Base-by-base conservation (phyloP, 2,888 invertebrate genomes). In the Idaea straminata region DNA sequence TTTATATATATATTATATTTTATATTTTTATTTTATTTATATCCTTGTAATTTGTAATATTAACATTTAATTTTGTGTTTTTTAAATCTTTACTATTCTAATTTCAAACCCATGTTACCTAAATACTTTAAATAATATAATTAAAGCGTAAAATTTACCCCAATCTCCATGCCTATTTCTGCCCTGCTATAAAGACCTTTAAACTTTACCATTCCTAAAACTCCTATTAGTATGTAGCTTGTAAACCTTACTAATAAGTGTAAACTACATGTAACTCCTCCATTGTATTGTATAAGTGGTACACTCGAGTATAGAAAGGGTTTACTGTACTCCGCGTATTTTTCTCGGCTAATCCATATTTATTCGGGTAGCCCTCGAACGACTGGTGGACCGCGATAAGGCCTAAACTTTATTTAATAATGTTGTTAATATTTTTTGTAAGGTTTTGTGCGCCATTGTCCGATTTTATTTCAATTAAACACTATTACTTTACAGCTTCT, bases 301-400 rank as follows among this genome's bases (percentile, higher is more conserved):
- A 57, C 64, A 57, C 58, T 64, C 62, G 61, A 66, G 65, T 34
- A 74, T 71, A 73, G 69, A 83, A 82, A 81, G 83, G 83, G 79
- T 82, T 83, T 81, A 79, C 78, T 75, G 73, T 81, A 76, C 81
- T 77, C 69, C 82, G 86, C 83, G 87, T 87, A 88, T 87, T 88
- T 87, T 81, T 83, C 76, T 81, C 77, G 71, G 79, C 80, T 89
- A 89, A 88, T 89, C 89, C 89, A 88, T 89, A 89, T 91, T 91
- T 89, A 91, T 88, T 84, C 79, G 82, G 83, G 85, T 82, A 86
- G 85, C 88, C 89, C 86, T 78, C 76, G 72, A 80, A 76, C 83
- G 86, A 84, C 87, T 88, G 88, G 74, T 76, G 65, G 69, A 71
- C 69, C 64, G 71, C 81, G 87, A 87, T 87, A 88, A 84, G 81